A percentile compares a stretch with the other conserved stretches of the same genome.
Conservation (phyloP, 2,797 vertebrate genomes). For the Helicolenus hilgendorfi region DNA sequence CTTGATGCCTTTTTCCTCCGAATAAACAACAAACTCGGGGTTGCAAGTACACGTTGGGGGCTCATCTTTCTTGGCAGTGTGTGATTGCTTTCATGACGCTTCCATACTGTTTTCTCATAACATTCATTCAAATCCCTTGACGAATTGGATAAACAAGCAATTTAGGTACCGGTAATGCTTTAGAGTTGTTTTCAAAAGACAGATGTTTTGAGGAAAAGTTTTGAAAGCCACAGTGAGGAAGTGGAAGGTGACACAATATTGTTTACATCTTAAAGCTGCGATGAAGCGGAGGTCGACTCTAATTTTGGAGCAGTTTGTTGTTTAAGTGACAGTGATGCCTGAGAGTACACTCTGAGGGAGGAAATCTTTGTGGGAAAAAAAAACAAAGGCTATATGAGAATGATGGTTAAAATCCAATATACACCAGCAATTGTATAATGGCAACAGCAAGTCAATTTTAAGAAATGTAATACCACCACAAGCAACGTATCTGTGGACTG, state of each 20-base stretch:
- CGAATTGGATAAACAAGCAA: slow-evolving; percentile 77
- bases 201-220: slow-evolving; percentile 45
- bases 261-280: background rate
- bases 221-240: background rate
- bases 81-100: slow-evolving; percentile 67
- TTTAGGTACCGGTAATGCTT: slow-evolving; percentile 33
- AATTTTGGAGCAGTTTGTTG: slow-evolving; percentile 26
- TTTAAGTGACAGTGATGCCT: slow-evolving; percentile 19
- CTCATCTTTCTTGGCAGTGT: slow-evolving; percentile 51
- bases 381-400: background rate
- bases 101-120: slow-evolving; percentile 57
- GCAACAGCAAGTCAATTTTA: background rate
- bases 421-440: background rate
- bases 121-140: slow-evolving; percentile 61
- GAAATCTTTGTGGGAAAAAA: background rate
- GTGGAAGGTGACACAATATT: slow-evolving; percentile 7
- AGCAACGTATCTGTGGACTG: background rate
- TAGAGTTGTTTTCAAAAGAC: slow-evolving; percentile 17
- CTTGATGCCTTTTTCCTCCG: slow-evolving; percentile 29
- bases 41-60: slow-evolving; percentile 24
- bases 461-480: background rate
- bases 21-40: slow-evolving; percentile 56
- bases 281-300: slow-evolving; percentile 5
- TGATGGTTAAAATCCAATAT: background rate
- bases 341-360: background rate